Conservation (phyloP, 2,113 vertebrate species). For the Proteles cristata region DNA sequence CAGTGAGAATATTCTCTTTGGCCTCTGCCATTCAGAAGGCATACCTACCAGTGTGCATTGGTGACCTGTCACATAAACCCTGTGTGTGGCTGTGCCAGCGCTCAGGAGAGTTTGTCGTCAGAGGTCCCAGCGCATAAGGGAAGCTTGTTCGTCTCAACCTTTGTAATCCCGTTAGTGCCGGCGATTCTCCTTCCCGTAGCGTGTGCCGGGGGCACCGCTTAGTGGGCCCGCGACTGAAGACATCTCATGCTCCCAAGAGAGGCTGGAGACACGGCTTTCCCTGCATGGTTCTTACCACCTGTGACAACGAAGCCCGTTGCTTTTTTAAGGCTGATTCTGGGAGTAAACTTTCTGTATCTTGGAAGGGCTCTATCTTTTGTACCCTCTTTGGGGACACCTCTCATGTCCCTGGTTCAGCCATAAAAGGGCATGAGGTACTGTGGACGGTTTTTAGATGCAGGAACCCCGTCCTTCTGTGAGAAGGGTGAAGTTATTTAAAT, state of each 20-base stretch:
- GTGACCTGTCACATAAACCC: neutral
- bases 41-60: neutral
- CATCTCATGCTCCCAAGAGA: neutral
- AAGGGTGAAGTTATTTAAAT: neutral
- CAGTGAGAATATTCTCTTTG: neutral
- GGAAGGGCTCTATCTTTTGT: neutral
- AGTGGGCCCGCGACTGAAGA: neutral
- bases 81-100: neutral
- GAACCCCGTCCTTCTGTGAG: neutral
- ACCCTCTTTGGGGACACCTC: neutral
- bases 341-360: too few relatives aligned
- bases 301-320: neutral
- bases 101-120: neutral
- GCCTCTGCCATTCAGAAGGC: neutral
- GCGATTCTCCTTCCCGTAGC: neutral
- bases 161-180: neutral
- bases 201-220: neutral
- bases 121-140: neutral
- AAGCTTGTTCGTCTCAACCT: neutral
- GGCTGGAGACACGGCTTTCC: neutral
- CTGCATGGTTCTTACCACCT: neutral
- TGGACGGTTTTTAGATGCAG: neutral
- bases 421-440: neutral
- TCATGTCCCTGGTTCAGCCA: neutral
- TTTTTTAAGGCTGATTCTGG: neutral